A percentile compares a stretch with the other conserved stretches of the same genome.
phyloP scores from a whole-genome alignment of 2,113 vertebrate species.

The Phalacrocorax carbo region DNA sequence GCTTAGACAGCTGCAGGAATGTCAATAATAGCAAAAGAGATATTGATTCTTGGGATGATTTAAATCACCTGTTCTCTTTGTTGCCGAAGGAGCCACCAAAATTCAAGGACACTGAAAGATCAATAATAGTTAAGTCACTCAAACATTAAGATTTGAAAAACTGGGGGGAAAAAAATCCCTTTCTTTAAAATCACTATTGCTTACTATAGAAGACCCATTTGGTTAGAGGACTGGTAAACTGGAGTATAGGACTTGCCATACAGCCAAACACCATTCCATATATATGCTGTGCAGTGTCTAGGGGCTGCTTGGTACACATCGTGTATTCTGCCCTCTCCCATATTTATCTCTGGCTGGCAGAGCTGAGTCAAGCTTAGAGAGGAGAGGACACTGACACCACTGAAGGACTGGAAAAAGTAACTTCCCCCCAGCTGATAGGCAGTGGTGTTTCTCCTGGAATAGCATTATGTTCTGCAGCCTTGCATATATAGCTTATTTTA shows the following conservation, averaged over 20 bases:
- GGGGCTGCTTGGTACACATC: not conserved
- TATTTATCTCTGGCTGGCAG: not conserved
- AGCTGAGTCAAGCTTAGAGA: not conserved
- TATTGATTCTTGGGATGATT: not conserved
- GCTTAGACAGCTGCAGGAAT: not conserved
- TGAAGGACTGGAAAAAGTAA: not conserved
- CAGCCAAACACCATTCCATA: not conserved
- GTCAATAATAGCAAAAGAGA: not conserved
- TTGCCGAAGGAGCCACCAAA: not conserved
- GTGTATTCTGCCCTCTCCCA: not conserved
- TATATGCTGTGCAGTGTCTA: not conserved
- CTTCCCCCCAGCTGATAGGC: not conserved
- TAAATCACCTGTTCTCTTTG: not conserved
- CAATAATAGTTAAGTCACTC: not conserved
- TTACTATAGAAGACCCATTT: accelerated
- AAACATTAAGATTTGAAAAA: not conserved
- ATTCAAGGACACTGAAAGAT: not conserved
- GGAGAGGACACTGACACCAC: not conserved
- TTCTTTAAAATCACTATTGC: not conserved
- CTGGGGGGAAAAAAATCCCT: not conserved
- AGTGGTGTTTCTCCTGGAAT: not conserved
- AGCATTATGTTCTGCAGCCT: not conserved
- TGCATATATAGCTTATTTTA: not conserved
- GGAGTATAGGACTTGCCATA: not conserved
- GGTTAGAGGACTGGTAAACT: not conserved